phyloP scores from a whole-genome alignment of 2,888 invertebrate species.

The Lamellibrachia satsuma region DNA sequence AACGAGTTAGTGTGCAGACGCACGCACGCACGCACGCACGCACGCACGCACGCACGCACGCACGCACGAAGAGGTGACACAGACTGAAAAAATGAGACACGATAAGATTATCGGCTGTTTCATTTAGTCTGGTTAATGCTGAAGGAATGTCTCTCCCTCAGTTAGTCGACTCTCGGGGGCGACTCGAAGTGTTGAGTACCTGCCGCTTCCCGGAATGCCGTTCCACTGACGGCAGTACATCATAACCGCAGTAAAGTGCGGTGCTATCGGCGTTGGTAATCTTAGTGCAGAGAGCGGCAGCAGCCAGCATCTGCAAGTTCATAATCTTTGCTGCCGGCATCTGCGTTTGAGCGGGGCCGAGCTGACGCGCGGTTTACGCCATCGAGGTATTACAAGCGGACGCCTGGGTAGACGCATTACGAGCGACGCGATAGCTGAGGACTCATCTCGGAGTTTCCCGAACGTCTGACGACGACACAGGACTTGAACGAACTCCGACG shows the following conservation, averaged over 20 bases:
- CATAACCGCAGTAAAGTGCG: not conserved
- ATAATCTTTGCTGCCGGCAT: not conserved
- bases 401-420: not conserved
- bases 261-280: not conserved
- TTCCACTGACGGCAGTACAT: not conserved
- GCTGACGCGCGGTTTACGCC: not conserved
- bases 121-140: not conserved
- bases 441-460: not conserved
- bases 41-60: not conserved
- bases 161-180: not conserved
- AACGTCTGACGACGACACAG: not conserved
- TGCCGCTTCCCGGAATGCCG: not conserved
- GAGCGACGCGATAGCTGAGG: not conserved
- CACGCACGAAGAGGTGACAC: not conserved
- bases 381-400: not conserved
- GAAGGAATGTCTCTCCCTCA: not conserved
- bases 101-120: not conserved
- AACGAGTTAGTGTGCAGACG: no score
- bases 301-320: not conserved
- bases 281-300: not conserved
- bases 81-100: not conserved
- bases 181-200: not conserved
- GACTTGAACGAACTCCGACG: not conserved
- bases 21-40: not conserved
- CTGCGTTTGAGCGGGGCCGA: not conserved